These are phyloP conservation scores for Notoglanidium macrostoma DNA, from an alignment of 2,797 vertebrate genomes.

Conservation along the genomic window DNA sequence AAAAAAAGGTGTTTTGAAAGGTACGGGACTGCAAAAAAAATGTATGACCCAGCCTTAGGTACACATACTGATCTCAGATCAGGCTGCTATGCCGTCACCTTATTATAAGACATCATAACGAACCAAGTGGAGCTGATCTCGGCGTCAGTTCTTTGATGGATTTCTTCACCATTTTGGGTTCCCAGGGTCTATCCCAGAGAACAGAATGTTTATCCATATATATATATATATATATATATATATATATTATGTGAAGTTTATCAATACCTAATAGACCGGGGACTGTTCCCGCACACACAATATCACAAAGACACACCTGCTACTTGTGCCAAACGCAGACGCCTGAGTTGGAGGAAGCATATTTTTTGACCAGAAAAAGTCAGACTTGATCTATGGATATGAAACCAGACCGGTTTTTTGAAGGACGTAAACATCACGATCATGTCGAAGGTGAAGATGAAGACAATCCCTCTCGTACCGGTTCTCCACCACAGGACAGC, in stretches of 20 bases:
- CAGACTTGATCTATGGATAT: slow-evolving; percentile 31
- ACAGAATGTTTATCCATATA: no score
- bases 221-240: slow-evolving; percentile 11
- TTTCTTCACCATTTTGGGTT: slow-evolving; percentile 21
- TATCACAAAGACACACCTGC: slow-evolving; percentile 52
- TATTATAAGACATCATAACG: slow-evolving; percentile 35
- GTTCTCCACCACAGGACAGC: slow-evolving; percentile 16
- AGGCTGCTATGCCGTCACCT: slow-evolving; percentile 57
- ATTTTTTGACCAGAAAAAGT: slow-evolving; percentile 32
- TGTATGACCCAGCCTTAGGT: slow-evolving; percentile 52
- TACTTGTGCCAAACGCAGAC: slow-evolving; percentile 57
- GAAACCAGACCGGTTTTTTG: slow-evolving; percentile 39
- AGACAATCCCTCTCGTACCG: slow-evolving; percentile 46
- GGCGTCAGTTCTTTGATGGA: not conserved
- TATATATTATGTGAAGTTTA: slow-evolving; percentile 39
- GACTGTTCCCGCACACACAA: slow-evolving; percentile 39
- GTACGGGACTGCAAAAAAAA: slow-evolving; percentile 37
- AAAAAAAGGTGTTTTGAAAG: slow-evolving; percentile 31
- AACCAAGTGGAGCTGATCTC: slow-evolving; percentile 40
- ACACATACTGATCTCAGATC: slow-evolving; percentile 57
- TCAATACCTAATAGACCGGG: slow-evolving; percentile 32
- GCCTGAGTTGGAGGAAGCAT: slow-evolving; percentile 32
- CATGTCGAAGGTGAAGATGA: slow-evolving; percentile 30
- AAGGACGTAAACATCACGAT: slow-evolving; percentile 28
- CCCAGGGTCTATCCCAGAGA: slow-evolving; percentile 11